A percentile compares a stretch with the other conserved stretches of the same genome.
Conservation (phyloP, 2,113 vertebrate species). For the Megalops atlanticus region DNA sequence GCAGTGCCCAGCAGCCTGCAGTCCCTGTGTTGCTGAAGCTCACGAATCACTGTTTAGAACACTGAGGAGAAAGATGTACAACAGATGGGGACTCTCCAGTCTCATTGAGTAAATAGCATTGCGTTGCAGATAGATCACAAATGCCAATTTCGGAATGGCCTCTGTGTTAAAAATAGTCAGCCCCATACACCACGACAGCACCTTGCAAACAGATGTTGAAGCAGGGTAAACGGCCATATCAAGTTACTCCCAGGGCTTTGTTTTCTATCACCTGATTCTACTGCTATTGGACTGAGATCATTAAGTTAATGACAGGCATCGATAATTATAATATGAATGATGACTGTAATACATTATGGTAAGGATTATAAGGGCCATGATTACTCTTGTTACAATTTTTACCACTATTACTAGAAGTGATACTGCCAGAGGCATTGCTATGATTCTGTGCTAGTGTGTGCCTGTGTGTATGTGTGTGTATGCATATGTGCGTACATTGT, state of each 20-base stretch:
- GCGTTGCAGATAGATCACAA: slow-evolving; percentile 31
- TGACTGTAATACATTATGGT: slow-evolving; percentile 62
- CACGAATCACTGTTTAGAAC: no score
- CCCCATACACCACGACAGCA: slow-evolving; percentile 31
- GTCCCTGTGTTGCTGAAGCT: slow-evolving; percentile 33
- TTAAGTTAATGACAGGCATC: slow-evolving; percentile 40
- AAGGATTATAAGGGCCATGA: slow-evolving; percentile 55
- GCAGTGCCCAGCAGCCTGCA: slow-evolving; percentile 39
- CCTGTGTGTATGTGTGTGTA: slow-evolving; percentile 19
- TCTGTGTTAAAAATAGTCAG: slow-evolving; percentile 9
- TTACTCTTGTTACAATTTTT: slow-evolving; percentile 55
- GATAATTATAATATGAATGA: slow-evolving; percentile 61
- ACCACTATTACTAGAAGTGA: slow-evolving; percentile 57
- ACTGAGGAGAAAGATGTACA: slow-evolving; percentile 30
- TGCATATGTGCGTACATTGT: slow-evolving; percentile 32
- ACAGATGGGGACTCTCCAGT: slow-evolving; percentile 43
- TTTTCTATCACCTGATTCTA: neutral
- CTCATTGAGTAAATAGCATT: slow-evolving; percentile 25
- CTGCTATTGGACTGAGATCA: slow-evolving; percentile 32
- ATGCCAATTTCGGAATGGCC: neutral
- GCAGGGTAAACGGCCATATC: slow-evolving; percentile 17
- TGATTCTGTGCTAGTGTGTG: no score
- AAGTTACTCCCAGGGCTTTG: neutral
- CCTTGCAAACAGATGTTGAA: slow-evolving; percentile 50
- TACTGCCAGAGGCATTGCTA: slow-evolving; percentile 12